Evolutionary conservation across 2,888 invertebrate genomes (phyloP), one percentile per base, ranked within the genome.

Genomic region (Agriopis aurantiaria): DNA sequence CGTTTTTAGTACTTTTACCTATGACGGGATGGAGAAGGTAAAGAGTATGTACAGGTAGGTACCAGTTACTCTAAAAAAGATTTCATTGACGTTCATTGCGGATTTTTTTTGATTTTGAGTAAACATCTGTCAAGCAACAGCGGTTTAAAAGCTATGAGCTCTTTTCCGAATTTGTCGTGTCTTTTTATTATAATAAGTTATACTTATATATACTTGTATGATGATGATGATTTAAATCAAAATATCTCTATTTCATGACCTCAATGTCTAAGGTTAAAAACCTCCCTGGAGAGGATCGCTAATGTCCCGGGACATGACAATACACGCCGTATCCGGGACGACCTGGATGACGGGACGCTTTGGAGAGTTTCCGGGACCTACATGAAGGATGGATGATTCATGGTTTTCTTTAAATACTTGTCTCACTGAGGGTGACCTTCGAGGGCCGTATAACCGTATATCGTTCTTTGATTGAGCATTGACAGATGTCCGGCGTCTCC

Each of bases 301-400:
- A 76, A 79, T 65, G 73, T 69, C 69, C 71, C 72, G 71, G 71
- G 73, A 74, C 80, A 80, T 80, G 82, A 82, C 85, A 85, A 87
- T 88, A 88, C 88, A 88, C 78, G 78, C 86, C 82, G 87, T 88
- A 86, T 87, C 88, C 88, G 85, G 82, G 66, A 67, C 78, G 75
- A 80, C 78, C 80, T 81, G 80, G 79, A 17, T 86, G 86, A 88
- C 86, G 85, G 80, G 83, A 85, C 84, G 82, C 81, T 86, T 81
- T 75, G 74, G 75, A 75, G 68, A 61, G 76, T 75, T 78, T 84
- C 82, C 84, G 80, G 80, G 74, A 76, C 80, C 79, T 77, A 78
- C 82, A 76, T 76, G 78, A 73, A 69, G 57, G 69, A 71, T 73
- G 79, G 77, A 84, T 88, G 88, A 88, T 85, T 85, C 85, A 87